Evolutionary conservation across 2,888 invertebrate species (phyloP), one percentile per base, ranked within the genome.

Genomic region (Dicycla oo): DNA sequence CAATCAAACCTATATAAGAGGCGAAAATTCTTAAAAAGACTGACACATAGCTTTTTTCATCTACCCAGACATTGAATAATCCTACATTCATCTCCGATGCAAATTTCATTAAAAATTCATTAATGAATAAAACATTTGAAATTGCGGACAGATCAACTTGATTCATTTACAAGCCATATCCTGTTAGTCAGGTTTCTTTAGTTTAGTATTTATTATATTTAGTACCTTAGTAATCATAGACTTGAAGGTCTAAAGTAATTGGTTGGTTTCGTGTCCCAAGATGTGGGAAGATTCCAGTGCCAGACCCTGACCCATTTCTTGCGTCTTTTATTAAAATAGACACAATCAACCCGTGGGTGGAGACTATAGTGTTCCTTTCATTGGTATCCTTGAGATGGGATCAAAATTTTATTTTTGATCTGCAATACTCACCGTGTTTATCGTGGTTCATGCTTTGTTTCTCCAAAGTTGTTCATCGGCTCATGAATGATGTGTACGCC

Each of bases 81-180:
- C 40, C 23, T 13, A 70, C 51, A 40, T 56, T 62, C 57, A 78
- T 30, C 40, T 49, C 56, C 58, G 8, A 63, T 64, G 69, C 69
- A 66, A 74, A 66, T 66, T 79, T 79, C 66, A 79, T 79, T 79
- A 79, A 51, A 26, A 54, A 79, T 78, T 79, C 78, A 70, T 67
- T 51, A 62, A 79, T 79, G 80, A 75, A 80, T 79, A 79, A 80
- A 80, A 79, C 51, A 79, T 79, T 75, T 60, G 56, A 64, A 67
- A 79, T 75, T 49, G 34, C 69, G 63, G 64, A 69, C 69, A 67
- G 66, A 79, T 75, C 54, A 11, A 38, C 40, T 78, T 49, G 62
- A 75, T 75, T 74, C 58, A 75, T 79, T 69, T 75, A 70, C 66
- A 53, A 66, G 54, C 7, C 5, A 26, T 58, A 79, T 75, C 75